These are phyloP conservation scores for Mya arenaria DNA, from an alignment of 1,140 invertebrate species.

Conservation along the genomic window DNA sequence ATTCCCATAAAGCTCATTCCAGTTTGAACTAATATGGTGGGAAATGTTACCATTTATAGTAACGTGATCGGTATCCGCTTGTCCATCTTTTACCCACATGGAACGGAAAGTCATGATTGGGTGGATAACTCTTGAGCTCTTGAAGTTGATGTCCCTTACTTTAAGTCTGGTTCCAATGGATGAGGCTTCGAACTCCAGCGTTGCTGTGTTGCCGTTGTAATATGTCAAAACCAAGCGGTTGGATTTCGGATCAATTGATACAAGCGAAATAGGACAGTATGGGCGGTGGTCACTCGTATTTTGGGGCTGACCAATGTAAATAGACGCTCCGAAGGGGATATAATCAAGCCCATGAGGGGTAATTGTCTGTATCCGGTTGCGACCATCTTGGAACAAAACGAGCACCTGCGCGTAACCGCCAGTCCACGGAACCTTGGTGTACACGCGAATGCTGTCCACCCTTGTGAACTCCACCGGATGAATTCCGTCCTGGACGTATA, in stretches of 20 bases:
- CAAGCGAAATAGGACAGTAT: constrained; percentile 3
- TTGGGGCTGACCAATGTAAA: constrained; percentile 25
- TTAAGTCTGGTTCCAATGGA: constrained; percentile 16
- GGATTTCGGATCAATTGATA: constrained; percentile 9
- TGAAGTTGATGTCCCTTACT: constrained; percentile 29
- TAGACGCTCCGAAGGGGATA: constrained; percentile 35
- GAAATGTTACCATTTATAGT: constrained; percentile 38
- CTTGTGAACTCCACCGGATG: neutral
- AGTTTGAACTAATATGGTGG: constrained; percentile 30
- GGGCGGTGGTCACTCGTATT: neutral
- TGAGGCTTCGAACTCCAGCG: neutral
- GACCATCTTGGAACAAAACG: constrained; percentile 42
- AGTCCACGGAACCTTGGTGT: constrained; percentile 34
- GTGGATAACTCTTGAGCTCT: neutral
- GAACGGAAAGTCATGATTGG: constrained; percentile 43
- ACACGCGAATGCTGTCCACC: constrained; percentile 27
- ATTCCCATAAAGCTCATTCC: constrained; percentile 33
- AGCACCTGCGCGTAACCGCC: constrained; percentile 30
- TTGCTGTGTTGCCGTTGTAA: constrained; percentile 3
- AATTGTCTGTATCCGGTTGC: constrained; percentile 18
- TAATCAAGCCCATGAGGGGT: constrained; percentile 49
- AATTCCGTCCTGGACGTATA: neutral
- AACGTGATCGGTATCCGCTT: constrained; percentile 40
- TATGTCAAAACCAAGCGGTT: neutral
- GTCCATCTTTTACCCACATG: constrained; percentile 39